Evolutionary conservation across 2,113 vertebrate genomes (phyloP), one percentile per base, ranked within the genome.

Genomic region (Odobenus rosmarus): DNA sequence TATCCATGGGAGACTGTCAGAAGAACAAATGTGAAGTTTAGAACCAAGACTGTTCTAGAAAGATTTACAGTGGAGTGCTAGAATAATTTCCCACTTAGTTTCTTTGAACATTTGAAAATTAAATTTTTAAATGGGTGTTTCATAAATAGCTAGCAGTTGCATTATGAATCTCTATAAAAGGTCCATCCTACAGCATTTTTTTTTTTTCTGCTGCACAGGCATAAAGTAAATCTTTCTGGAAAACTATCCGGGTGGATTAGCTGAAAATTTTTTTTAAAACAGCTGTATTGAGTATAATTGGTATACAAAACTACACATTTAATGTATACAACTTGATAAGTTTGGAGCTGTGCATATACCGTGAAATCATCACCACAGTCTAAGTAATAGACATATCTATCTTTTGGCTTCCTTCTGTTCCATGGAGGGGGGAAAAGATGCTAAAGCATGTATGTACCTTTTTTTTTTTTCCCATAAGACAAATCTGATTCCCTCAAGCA

Each of bases 391-490:
- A 90, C 49, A 36, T 85, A 39, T 28, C 71, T 95, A 31, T 88
- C 42, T 94, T 92, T 92, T 91, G 36, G 80, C 61, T 90, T 88
- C 18, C 5, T 87, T 96, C 76, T 93, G 28, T 81, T 80, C 42
- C 19, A 15, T 57, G 46, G 42, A 64, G 36, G 31, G 10, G 59
- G n/a, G 26, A 57, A 51, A 77, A 79, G 46, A 18, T 72, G 33
- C 57, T 82, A 46, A 93, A 90, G 36, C 51, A 14, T 62, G 1
- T 69, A 64, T 64, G 1, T 72, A 71, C 28, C 15, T 84, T 1
- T 74, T 80, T 39, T 84, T 23, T 49, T 42, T 96, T 67, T 46
- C 76, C 18, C 51, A 93, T 74, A 59, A 88, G 53, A 72, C 23
- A 80, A 84, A 67, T 88, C 11, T 55, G 55, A 96, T 87, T 39